Percentiles rank a stretch among this genome's conserved stretches.
These are phyloP conservation scores for Peromyscus eremicus DNA, from an alignment of 2,797 vertebrate genomes.

Conservation along the genomic window DNA sequence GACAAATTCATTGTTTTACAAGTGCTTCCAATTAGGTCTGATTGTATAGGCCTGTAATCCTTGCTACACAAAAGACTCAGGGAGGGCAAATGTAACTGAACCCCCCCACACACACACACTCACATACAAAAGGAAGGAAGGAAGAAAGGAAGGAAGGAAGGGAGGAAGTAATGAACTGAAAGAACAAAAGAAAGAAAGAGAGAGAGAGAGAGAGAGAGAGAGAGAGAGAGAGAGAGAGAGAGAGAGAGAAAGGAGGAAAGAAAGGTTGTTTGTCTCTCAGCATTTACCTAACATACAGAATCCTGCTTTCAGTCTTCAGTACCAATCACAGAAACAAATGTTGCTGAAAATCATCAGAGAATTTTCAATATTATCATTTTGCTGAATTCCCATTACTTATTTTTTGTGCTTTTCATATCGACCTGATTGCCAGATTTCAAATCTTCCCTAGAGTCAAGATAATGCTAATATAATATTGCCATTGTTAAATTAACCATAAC, in stretches of 20 bases:
- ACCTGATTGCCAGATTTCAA: background rate
- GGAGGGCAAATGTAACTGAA: background rate
- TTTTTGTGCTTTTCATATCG: background rate
- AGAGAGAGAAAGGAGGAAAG: background rate
- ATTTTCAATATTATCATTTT: background rate
- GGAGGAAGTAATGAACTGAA: too few relatives aligned
- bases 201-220: background rate
- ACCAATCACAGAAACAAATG: background rate
- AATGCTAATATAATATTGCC: background rate
- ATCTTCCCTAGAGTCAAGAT: slow-evolving; percentile 21
- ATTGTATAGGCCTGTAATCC: background rate
- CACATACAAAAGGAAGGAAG: background rate
- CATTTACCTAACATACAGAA: background rate
- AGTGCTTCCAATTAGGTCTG: background rate
- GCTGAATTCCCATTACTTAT: background rate
- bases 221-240: fast-evolving
- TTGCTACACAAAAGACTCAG: background rate
- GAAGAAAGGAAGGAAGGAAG: background rate
- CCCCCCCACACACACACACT: background rate
- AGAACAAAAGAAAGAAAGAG: too few relatives aligned
- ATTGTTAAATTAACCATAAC: background rate
- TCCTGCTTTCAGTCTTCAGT: background rate
- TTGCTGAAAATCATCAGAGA: slow-evolving; percentile 28
- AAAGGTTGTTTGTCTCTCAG: background rate
- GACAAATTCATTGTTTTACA: background rate